Evolutionary conservation across 2,797 vertebrate genomes (phyloP).

Genomic region (Periophthalmus magnuspinnatus): DNA sequence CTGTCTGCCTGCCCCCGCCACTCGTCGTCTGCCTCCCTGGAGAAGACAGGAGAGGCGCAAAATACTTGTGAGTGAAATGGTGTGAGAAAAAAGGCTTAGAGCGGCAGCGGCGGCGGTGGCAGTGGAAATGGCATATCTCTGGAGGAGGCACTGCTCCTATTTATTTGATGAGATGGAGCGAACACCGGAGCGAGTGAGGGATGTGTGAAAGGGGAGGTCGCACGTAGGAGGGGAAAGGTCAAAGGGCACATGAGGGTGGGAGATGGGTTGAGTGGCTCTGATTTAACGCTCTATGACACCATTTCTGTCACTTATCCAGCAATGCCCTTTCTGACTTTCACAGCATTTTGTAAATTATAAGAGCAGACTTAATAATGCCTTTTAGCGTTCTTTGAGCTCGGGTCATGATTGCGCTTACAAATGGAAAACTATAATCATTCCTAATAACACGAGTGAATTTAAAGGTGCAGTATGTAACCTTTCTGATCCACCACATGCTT

Average conservation of each 20-base stretch:
- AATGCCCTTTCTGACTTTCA: slow-evolving; percentile 11
- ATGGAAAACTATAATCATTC: not conserved
- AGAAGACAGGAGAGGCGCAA: slow-evolving; percentile 41
- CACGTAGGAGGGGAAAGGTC: slow-evolving; percentile 40
- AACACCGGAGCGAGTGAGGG: slow-evolving; percentile 28
- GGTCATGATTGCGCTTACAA: not conserved
- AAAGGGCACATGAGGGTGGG: slow-evolving; percentile 32
- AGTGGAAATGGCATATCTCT: slow-evolving; percentile 59
- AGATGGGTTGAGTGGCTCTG: slow-evolving; percentile 20
- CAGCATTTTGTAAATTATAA: not conserved
- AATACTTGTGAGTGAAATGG: slow-evolving; percentile 63
- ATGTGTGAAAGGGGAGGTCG: slow-evolving; percentile 35
- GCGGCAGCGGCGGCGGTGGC: slow-evolving; percentile 45
- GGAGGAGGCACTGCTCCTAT: slow-evolving; percentile 31
- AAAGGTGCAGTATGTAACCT: too few species aligned
- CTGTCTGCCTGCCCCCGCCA: slow-evolving; percentile 16
- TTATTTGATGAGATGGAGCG: slow-evolving; percentile 49
- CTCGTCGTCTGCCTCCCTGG: slow-evolving; percentile 26
- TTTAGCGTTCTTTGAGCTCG: not conserved
- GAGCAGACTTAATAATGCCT: not conserved
- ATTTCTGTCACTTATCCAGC: slow-evolving; percentile 2
- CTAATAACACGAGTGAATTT: too few species aligned
- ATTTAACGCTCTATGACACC: slow-evolving; percentile 26
- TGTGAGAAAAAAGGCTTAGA: slow-evolving; percentile 58
- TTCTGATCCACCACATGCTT: too few species aligned